phyloP scores from a whole-genome alignment of 2,113 vertebrate genomes.

The Pachypanchax playfairii region DNA sequence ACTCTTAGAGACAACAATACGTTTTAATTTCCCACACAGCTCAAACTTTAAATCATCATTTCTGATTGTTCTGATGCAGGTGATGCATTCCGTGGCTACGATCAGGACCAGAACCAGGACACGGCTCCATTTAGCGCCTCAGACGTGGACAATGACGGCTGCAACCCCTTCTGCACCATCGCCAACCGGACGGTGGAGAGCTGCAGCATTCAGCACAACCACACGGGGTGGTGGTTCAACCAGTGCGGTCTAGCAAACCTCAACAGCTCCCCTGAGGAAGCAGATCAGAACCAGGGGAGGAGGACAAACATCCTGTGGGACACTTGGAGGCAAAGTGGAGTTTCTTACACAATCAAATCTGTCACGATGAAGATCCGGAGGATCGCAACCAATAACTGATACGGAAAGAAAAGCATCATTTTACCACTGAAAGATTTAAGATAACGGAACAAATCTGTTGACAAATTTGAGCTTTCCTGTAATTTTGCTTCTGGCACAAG shows the following conservation, averaged over 20 bases:
- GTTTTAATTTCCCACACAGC: neutral
- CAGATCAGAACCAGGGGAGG: conserved; percentile 65
- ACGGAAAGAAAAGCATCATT: no score
- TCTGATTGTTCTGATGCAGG: conserved; percentile 72
- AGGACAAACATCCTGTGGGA: conserved; percentile 85
- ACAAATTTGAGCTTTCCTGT: no score
- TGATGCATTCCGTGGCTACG: conserved; percentile 87
- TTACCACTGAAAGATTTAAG: no score
- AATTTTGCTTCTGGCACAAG: no score
- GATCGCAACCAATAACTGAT: conserved; percentile 73
- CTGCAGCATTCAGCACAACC: conserved; percentile 83
- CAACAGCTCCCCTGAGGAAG: conserved; percentile 81
- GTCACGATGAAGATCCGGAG: conserved; percentile 92
- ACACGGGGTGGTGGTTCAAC: conserved; percentile 92
- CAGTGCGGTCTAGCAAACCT: conserved; percentile 90
- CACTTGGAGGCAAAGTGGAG: conserved; percentile 84
- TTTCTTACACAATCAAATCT: conserved; percentile 85
- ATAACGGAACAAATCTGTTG: no score
- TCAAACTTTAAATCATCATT: neutral
- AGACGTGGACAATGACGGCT: conserved; percentile 90
- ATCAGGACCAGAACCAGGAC: conserved; percentile 89
- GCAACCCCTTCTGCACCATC: conserved; percentile 82
- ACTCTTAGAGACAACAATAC: no score
- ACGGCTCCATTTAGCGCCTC: conserved; percentile 89
- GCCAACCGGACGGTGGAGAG: conserved; percentile 81